Conservation (phyloP, 2,888 invertebrate genomes). For the Ectemnius lituratus region DNA sequence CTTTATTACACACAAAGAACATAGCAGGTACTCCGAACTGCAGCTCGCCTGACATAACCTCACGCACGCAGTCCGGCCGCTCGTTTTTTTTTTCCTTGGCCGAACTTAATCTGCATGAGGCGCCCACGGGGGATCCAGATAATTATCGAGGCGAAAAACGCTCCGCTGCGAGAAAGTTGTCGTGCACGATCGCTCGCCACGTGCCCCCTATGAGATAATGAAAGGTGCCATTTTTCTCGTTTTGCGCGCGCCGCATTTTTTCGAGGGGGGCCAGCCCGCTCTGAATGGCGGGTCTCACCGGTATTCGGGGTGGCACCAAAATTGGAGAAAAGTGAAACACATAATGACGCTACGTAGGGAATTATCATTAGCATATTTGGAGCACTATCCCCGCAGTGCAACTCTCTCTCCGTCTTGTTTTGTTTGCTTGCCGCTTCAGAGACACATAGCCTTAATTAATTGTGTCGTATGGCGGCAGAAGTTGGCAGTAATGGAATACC, state of each 20-base stretch:
- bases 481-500: too few relatives aligned
- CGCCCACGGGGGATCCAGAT: slow-evolving; percentile 52
- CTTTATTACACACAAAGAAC: too few relatives aligned
- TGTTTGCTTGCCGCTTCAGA: too few relatives aligned
- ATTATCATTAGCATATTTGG: slow-evolving; percentile 34
- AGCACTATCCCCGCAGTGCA: not conserved
- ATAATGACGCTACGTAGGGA: slow-evolving; percentile 29
- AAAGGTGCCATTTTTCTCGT: slow-evolving; percentile 55
- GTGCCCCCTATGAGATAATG: slow-evolving; percentile 61
- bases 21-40: too few relatives aligned
- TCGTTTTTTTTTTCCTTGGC: slow-evolving; percentile 28
- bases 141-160: slow-evolving; percentile 60
- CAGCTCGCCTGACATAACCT: slow-evolving; percentile 1
- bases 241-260: slow-evolving; percentile 27
- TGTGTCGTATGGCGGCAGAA: too few relatives aligned
- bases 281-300: slow-evolving; percentile 11
- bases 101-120: slow-evolving; percentile 53
- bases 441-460: too few relatives aligned
- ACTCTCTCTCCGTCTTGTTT: too few relatives aligned
- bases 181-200: slow-evolving; percentile 52
- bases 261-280: too few relatives aligned
- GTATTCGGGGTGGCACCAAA: slow-evolving; percentile 26
- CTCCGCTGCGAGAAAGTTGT: slow-evolving; percentile 58
- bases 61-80: slow-evolving; percentile 16
- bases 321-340: slow-evolving; percentile 34